Evolutionary conservation across 2,113 vertebrate species (phyloP).

Genomic region (Cyanoramphus novaezelandiae): DNA sequence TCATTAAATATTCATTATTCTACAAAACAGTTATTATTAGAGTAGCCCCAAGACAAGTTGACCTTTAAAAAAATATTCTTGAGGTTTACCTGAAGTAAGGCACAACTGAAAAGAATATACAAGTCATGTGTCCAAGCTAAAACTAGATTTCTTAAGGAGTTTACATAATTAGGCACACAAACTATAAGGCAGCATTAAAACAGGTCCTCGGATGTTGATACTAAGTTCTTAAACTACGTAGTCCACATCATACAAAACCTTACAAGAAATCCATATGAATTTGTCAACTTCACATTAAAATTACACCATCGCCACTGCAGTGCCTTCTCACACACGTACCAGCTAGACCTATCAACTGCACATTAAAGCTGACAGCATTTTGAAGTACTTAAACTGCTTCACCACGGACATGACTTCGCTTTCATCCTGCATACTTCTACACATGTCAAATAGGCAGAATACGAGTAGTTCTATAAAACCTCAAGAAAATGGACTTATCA

Average conservation of each 20-base stretch:
- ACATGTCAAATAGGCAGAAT: fast-evolving
- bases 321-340: background rate
- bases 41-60: background rate
- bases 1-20: too few relatives aligned
- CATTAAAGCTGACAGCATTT: background rate
- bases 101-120: background rate
- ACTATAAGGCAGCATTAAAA: background rate
- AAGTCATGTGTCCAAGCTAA: background rate
- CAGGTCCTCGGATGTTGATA: background rate
- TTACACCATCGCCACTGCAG: background rate
- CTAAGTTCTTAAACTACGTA: background rate
- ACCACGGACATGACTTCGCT: fast-evolving
- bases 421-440: background rate
- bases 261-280: background rate
- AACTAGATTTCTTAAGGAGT: background rate
- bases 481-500: background rate
- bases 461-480: background rate
- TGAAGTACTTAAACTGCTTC: background rate
- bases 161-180: background rate
- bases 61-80: background rate
- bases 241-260: background rate
- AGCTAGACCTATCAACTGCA: background rate
- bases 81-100: background rate
- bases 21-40: background rate
- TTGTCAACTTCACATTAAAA: background rate